Evolutionary conservation across 1,140 invertebrate genomes (phyloP).

Genomic region (Drosophila asahinai): DNA sequence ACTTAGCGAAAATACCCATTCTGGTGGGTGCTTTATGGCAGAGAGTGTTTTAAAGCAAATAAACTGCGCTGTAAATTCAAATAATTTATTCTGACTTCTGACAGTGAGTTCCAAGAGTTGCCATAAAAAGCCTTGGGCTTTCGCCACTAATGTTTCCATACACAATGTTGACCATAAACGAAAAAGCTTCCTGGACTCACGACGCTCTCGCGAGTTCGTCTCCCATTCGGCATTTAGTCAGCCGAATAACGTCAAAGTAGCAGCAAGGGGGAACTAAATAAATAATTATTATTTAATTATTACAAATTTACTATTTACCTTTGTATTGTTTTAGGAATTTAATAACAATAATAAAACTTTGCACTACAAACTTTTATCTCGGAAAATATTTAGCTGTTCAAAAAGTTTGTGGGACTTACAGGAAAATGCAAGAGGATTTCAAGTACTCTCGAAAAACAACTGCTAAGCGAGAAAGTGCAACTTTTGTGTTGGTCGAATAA

Average conservation of each 20-base stretch:
- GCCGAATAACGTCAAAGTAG: not conserved
- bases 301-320: not conserved
- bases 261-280: not conserved
- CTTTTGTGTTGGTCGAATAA: conserved; percentile 2
- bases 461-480: conserved; percentile 7
- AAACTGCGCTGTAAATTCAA: conserved; percentile 12
- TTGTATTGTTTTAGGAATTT: too few relatives aligned
- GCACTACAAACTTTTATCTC: not conserved
- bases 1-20: not conserved
- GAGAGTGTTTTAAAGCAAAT: conserved; percentile 2
- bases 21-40: not conserved
- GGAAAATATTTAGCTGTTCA: not conserved
- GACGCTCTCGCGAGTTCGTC: not conserved
- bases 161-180: conserved; percentile 35
- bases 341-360: not conserved
- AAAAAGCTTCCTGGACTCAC: conserved; percentile 12
- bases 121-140: conserved; percentile 2
- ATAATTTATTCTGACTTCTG: conserved; percentile 21
- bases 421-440: conserved; percentile 3
- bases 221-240: not conserved
- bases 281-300: not conserved
- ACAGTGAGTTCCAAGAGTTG: not conserved
- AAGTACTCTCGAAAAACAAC: not conserved
- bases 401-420: conserved; percentile 9
- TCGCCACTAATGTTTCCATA: conserved; percentile 11